Conservation (phyloP, 2,113 vertebrate species). For the Sturnus vulgaris region DNA sequence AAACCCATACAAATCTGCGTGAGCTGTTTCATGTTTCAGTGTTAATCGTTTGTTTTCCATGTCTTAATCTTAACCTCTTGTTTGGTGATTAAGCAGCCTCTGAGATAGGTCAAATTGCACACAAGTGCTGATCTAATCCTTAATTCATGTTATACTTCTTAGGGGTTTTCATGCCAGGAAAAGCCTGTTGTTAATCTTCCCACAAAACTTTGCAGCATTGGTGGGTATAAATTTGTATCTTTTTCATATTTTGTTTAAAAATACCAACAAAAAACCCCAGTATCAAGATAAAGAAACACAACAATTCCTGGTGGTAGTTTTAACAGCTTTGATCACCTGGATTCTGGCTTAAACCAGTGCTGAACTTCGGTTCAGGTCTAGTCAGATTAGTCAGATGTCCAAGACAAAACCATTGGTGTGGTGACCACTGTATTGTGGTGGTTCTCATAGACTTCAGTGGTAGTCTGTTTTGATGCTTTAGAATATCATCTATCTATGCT, state of each 20-base stretch:
- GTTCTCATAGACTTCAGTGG: background rate
- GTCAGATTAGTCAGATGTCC: background rate
- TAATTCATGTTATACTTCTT: background rate
- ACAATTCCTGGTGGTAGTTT: background rate
- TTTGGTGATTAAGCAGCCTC: background rate
- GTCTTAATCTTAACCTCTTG: background rate
- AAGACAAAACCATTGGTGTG: background rate
- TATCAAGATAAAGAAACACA: background rate
- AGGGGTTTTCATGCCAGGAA: background rate
- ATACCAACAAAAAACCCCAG: background rate
- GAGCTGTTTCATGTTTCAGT: background rate
- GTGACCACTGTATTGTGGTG: background rate
- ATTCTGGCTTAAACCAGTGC: background rate
- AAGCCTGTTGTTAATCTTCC: background rate
- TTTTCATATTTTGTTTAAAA: background rate
- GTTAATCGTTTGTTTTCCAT: background rate
- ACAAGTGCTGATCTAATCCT: background rate
- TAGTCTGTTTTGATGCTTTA: background rate
- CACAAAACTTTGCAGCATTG: background rate
- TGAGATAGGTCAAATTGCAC: background rate
- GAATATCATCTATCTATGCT: background rate
- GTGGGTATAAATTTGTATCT: background rate
- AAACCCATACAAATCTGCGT: background rate
- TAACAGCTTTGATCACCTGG: background rate
- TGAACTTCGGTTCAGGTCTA: background rate